phyloP scores from a whole-genome alignment of 92 coral and sea anemone species.

The Palythoa grandiflora region DNA sequence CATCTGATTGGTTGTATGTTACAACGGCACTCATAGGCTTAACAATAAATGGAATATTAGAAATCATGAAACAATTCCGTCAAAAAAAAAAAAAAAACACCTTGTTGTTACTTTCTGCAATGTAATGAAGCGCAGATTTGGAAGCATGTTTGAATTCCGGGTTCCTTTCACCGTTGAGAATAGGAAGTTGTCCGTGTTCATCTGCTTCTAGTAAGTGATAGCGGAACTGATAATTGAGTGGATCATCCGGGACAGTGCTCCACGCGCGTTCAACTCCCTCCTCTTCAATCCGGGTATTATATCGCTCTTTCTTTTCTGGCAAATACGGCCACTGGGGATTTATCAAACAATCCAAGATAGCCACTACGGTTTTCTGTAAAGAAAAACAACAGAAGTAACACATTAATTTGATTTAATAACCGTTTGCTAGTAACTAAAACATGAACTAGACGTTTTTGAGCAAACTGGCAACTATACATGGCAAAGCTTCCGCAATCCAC shows the following conservation, averaged over 20 bases:
- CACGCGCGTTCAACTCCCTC: constrained; percentile 87
- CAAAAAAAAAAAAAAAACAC: background rate
- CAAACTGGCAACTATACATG: no score
- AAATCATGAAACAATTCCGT: no score
- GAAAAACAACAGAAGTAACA: background rate
- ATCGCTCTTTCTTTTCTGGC: constrained; percentile 70
- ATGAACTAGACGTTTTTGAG: no score
- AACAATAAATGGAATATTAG: no score
- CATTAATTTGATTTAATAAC: no score
- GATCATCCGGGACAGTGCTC: constrained; percentile 98
- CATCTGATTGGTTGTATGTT: no score
- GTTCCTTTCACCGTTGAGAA: constrained; percentile 61
- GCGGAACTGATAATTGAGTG: constrained; percentile 88
- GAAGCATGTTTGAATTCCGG: constrained; percentile 69
- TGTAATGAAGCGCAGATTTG: constrained; percentile 81
- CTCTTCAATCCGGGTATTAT: constrained; percentile 59
- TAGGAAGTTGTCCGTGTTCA: constrained; percentile 81
- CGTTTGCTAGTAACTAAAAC: no score
- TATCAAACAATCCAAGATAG: constrained; percentile 86
- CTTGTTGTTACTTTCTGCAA: constrained; percentile 3
- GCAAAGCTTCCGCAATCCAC: no score
- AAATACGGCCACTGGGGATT: constrained; percentile 97
- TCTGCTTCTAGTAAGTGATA: constrained; percentile 90
- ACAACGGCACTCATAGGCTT: no score
- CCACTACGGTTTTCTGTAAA: constrained; percentile 87